Percentiles rank a stretch among this genome's conserved stretches.
These are phyloP conservation scores for Notamacropus eugenii DNA, from an alignment of 2,797 vertebrate species.

Conservation along the genomic window DNA sequence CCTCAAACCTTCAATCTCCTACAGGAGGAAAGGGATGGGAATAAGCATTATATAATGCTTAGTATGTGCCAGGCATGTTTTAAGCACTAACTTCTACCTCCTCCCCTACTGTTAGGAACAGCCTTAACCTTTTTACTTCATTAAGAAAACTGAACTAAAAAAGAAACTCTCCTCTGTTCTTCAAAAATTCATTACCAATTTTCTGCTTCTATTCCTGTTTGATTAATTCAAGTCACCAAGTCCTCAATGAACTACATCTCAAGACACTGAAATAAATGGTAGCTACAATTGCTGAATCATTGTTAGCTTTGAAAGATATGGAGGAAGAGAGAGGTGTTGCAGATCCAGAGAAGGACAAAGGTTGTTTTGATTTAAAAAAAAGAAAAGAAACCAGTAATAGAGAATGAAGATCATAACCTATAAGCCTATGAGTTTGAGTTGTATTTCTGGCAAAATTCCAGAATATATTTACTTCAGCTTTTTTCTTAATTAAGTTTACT, in stretches of 20 bases:
- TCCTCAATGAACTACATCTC: background rate
- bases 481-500: background rate
- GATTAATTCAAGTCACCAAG: background rate
- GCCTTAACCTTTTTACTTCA: background rate
- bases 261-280: background rate
- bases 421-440: background rate
- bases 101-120: background rate
- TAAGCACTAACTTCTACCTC: background rate
- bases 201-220: background rate
- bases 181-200: background rate
- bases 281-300: background rate
- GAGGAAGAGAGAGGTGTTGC: background rate
- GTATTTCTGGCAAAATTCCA: background rate
- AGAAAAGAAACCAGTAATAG: background rate
- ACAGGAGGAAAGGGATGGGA: background rate
- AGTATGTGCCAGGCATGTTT: no score
- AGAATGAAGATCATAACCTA: background rate
- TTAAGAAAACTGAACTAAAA: background rate
- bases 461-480: background rate
- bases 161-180: background rate
- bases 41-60: background rate
- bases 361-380: background rate
- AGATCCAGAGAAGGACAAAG: background rate
- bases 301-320: background rate
- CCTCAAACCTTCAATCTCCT: background rate